Base-by-base conservation (phyloP, 2,113 vertebrate species). In the Polyodon spathula region DNA sequence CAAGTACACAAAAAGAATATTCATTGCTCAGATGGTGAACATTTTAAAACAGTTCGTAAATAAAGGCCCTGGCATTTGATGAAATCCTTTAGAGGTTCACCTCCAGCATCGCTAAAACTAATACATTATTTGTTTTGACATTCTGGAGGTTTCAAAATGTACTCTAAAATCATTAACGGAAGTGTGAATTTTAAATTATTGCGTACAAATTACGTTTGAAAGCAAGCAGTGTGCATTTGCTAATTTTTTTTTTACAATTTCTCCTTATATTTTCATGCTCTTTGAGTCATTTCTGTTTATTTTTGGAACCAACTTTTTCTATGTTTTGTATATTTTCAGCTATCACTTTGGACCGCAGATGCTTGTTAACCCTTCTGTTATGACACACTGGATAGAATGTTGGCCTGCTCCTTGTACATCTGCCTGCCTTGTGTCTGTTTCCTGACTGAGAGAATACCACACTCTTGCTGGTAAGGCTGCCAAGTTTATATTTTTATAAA, bases 121-220 rank as follows among this genome's bases (percentile, higher is more conserved):
- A 58, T 43, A 16, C 40, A 43, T 5, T 58, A 17, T 43, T 42
- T 60, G 52, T 55, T 43, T 51, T 46, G 27, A 58, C 62, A 65
- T 66, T 66, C 64, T 46, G 66, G 67, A 66, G 62, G 67, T 59
- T 14, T 50, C 40, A 11, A 1, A 57, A 57, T 16, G 16, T 12
- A 55, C 40, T 14, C 27, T 27, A 27, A 27, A 27, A 27, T 27
- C 27, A 27, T 27, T 27, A 27, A 27, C 27, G 27, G 27, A 48
- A 48, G 14, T 37, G 44, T 37, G 15, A 43, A 16, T 41, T 38
- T 41, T 11, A n/a, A 9, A 16, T 40, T 57, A 44, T 27, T 16
- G 6, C 56, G 7, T 44, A 17, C 8, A 43, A 58, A 43, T 58
- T 8, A 58, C 16, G 6, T 38, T 11, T 27, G 56, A 58, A 40